Conservation (phyloP, 2,797 vertebrate genomes). For the Esox masquinongy region DNA sequence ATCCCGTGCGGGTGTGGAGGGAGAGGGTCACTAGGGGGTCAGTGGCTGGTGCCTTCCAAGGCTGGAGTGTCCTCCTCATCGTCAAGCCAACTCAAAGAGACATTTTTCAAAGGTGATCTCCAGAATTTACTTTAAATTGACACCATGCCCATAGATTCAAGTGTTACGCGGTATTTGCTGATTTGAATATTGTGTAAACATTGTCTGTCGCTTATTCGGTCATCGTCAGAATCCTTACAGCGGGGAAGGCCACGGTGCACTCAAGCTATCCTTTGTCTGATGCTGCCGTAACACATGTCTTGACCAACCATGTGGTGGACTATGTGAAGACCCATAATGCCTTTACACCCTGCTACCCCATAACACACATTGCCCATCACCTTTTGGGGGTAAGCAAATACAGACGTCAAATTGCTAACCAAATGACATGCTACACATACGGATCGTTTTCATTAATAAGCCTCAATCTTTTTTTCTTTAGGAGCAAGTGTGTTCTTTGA, state of each 20-base stretch:
- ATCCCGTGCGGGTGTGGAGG: constrained; percentile 73
- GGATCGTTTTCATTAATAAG: too few species aligned
- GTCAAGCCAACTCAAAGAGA: constrained; percentile 71
- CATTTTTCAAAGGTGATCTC: constrained; percentile 83
- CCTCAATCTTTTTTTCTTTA: too few species aligned
- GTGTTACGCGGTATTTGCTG: too few species aligned
- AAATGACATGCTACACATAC: too few species aligned
- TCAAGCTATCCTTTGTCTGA: constrained; percentile 43
- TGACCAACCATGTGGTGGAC: constrained; percentile 63
- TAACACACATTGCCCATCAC: constrained; percentile 83
- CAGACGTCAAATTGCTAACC: neutral
- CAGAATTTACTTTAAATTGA: neutral
- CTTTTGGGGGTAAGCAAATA: constrained; percentile 84
- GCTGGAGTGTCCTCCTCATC: constrained; percentile 88
- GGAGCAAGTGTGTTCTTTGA: too few species aligned
- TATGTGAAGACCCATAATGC: constrained; percentile 45
- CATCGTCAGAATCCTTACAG: constrained; percentile 67
- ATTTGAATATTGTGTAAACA: too few species aligned
- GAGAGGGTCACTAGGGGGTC: constrained; percentile 69
- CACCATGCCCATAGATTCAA: too few species aligned
- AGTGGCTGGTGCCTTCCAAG: constrained; percentile 89
- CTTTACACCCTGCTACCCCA: constrained; percentile 69
- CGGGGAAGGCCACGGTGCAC: constrained; percentile 71
- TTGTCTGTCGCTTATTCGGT: too few species aligned
- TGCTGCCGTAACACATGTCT: constrained; percentile 69